Evolutionary conservation across 2,113 vertebrate species (phyloP).

Genomic region (Marmota flaviventris): DNA sequence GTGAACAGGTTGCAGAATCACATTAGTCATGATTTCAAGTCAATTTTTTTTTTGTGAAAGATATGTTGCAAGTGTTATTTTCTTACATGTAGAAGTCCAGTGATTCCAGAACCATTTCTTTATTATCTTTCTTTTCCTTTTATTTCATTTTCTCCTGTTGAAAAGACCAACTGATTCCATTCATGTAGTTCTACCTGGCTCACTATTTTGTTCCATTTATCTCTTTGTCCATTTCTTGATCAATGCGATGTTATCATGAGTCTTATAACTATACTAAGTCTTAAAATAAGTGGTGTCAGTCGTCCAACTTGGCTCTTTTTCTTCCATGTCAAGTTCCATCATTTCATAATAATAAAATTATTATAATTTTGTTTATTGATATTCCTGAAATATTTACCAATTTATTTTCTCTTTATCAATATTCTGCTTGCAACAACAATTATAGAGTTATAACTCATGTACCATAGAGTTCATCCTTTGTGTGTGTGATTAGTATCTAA

Average conservation of each 20-base stretch:
- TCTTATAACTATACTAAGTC: neutral
- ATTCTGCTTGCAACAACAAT: neutral
- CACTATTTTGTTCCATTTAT: neutral
- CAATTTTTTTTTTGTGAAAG: neutral
- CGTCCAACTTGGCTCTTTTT: too few relatives aligned
- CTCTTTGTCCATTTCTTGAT: neutral
- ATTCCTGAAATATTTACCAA: neutral
- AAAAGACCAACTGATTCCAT: too few relatives aligned
- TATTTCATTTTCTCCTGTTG: too few relatives aligned
- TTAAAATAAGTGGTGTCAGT: neutral
- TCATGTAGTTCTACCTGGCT: neutral
- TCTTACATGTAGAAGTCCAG: neutral
- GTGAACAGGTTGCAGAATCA: too few relatives aligned
- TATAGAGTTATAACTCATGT: neutral
- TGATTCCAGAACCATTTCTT: neutral
- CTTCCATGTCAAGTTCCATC: neutral
- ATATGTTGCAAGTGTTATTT: neutral
- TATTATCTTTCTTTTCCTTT: neutral
- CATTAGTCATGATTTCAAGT: too few relatives aligned
- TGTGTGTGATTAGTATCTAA: neutral
- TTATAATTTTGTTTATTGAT: neutral
- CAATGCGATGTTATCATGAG: too few relatives aligned
- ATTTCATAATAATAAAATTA: neutral
- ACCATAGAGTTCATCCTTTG: neutral
- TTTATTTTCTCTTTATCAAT: neutral